Percentiles rank a stretch among this genome's conserved stretches.
Evolutionary conservation across 2,113 vertebrate genomes (phyloP).

Genomic region (Lipophrys pholis): DNA sequence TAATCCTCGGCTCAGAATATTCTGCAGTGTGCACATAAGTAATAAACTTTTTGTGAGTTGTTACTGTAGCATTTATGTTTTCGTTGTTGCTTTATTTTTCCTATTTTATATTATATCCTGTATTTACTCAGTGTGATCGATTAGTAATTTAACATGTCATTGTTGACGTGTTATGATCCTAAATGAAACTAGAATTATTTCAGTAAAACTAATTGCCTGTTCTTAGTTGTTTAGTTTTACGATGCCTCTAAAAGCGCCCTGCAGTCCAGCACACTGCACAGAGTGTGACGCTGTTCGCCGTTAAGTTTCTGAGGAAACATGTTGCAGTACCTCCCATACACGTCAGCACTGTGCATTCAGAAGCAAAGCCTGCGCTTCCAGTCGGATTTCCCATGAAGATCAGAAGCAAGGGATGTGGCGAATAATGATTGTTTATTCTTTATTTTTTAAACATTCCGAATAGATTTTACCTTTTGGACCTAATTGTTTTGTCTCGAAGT

Average conservation of each 20-base stretch:
- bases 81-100: too few species aligned
- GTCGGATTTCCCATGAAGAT: constrained; percentile 1
- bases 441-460: constrained; percentile 2
- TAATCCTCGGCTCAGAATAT: too few species aligned
- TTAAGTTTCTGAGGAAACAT: constrained; percentile 10
- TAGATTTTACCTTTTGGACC: background rate
- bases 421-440: background rate
- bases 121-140: too few species aligned
- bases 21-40: too few species aligned
- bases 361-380: constrained; percentile 10
- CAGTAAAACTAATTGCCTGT: too few species aligned
- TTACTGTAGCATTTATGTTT: too few species aligned
- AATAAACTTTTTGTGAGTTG: too few species aligned
- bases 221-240: too few species aligned
- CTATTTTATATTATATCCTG: too few species aligned
- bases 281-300: constrained; percentile 66
- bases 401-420: background rate
- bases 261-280: constrained; percentile 51
- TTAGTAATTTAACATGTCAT: too few species aligned
- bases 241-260: background rate
- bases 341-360: constrained; percentile 12
- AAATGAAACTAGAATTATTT: too few species aligned
- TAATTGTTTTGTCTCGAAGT: background rate
- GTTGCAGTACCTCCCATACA: constrained; percentile 48
- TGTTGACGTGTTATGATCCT: too few species aligned